A percentile compares a stretch with the other conserved stretches of the same genome.
These are phyloP conservation scores for Lucilia sericata DNA, from an alignment of 1,140 invertebrate species.

Conservation along the genomic window DNA sequence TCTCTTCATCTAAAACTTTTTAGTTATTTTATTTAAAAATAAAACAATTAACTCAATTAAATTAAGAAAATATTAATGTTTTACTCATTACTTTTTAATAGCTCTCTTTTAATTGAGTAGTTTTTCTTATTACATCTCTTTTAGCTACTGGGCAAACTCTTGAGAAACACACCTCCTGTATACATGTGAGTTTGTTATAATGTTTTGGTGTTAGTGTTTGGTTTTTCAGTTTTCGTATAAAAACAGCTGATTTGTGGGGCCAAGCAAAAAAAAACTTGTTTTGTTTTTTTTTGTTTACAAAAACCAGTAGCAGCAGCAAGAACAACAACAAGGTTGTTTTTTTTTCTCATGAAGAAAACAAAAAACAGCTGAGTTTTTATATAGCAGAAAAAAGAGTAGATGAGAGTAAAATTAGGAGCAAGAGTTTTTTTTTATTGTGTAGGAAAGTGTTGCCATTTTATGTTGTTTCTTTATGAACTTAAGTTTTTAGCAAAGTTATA, in stretches of 20 bases:
- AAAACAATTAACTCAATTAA: not conserved
- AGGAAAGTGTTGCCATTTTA: not conserved
- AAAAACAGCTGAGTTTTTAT: conserved; percentile 37
- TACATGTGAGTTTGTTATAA: not conserved
- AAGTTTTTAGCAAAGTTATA: no score
- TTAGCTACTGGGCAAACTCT: conserved; percentile 17
- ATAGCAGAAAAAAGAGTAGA: not conserved
- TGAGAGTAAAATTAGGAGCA: not conserved
- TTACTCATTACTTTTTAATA: not conserved
- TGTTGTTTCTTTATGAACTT: no score
- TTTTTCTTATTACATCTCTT: not conserved
- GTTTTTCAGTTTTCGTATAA: not conserved
- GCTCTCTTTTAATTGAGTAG: not conserved
- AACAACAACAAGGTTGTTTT: conserved; percentile 10
- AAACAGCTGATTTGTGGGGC: conserved; percentile 34
- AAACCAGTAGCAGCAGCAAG: not conserved
- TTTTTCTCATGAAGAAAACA: not conserved
- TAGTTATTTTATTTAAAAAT: no score
- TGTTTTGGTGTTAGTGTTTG: not conserved
- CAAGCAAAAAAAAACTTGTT: conserved; percentile 29
- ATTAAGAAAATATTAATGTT: not conserved
- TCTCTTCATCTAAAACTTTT: not conserved
- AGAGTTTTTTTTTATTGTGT: not conserved
- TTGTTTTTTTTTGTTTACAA: conserved; percentile 28
- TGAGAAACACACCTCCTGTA: conserved; percentile 35